Evolutionary conservation across 2,888 invertebrate genomes (phyloP), one percentile per base, ranked within the genome.

Genomic region (Clitarchus hookeri): DNA sequence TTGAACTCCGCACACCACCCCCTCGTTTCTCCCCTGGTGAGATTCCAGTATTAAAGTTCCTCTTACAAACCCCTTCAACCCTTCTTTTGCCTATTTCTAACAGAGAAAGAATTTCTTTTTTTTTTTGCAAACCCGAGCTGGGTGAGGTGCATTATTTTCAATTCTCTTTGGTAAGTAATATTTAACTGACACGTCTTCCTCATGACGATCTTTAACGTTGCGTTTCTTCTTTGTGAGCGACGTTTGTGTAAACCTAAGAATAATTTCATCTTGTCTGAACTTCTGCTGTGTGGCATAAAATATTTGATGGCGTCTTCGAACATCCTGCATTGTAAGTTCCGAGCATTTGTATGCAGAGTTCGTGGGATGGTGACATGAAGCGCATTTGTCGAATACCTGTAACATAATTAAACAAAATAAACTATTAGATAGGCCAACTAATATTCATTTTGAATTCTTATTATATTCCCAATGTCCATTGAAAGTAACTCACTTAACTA

Each of bases 261-360:
- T 65, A 19, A 9, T 65, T 9, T 19, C 65, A 65, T 65, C 65
- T 65, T 65, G 6, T 19, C 65, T 23, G 65, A 65, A 8, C 65
- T 65, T 65, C 13, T 65, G 65, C 65, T 65, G 65, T 65, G 19
- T 65, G 65, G 65, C 19, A 16, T 19, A 65, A 19, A 65, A 65
- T 16, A 65, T 65, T 65, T 65, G 13, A 19, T 13, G 65, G 6
- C 65, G 11, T 65, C 65, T 65, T 9, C 19, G 65, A 65, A 65
- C 65, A 19, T 65, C 65, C 16, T 65, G 65, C 65, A 65, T 65
- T 9, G 65, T 65, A 9, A 23, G 65, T 65, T 65, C 19, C 6
- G 65, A 65, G 65, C 65, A 65, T 65, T 65, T 65, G 65, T 65
- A 65, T 65, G 65, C 65, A 65, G 65, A 65, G 16, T 65, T 65